A percentile compares a stretch with the other conserved stretches of the same genome.
Evolutionary conservation across 30 jellyfish, hydroid and myxozoan species (phyloP).

Genomic region (Aurelia sp.): DNA sequence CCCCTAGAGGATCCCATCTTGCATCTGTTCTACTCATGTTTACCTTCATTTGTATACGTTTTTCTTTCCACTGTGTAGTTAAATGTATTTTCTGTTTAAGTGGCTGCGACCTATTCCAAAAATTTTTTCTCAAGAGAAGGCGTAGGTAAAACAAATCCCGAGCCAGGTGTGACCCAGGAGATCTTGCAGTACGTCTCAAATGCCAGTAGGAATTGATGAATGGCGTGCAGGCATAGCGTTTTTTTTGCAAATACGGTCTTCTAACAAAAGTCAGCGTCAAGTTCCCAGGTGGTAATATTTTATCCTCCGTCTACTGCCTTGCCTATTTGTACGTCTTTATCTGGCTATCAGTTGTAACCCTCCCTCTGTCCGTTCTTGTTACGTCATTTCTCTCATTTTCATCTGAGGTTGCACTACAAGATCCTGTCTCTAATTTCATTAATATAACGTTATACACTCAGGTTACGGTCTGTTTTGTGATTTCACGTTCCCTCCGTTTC

Average conservation of each 20-base stretch:
- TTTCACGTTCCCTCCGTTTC: too few relatives aligned
- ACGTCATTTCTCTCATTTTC: conserved; percentile 15
- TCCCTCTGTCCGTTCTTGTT: not conserved
- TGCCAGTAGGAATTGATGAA: not conserved
- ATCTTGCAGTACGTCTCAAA: too few relatives aligned
- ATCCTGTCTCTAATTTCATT: too few relatives aligned
- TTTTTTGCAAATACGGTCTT: conserved; percentile 28
- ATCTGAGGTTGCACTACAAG: not conserved
- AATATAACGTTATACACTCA: too few relatives aligned
- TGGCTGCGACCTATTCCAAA: conserved; percentile 9
- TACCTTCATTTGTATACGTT: too few relatives aligned
- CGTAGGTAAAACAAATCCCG: not conserved
- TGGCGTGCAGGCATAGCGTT: conserved; percentile 60
- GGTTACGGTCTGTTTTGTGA: too few relatives aligned
- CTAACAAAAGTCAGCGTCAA: conserved; percentile 18
- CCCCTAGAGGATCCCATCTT: conserved; percentile 40
- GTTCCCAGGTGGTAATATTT: not conserved
- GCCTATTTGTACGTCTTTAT: conserved; percentile 26
- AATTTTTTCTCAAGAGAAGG: conserved; percentile 13
- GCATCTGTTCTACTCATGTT: not conserved
- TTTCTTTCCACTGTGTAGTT: conserved; percentile 10
- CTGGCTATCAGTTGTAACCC: conserved; percentile 2
- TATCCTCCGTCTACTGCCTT: not conserved
- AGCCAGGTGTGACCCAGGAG: too few relatives aligned
- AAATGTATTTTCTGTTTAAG: conserved; percentile 19